phyloP scores from a whole-genome alignment of 2,888 invertebrate species.

The Melitaea athalia region DNA sequence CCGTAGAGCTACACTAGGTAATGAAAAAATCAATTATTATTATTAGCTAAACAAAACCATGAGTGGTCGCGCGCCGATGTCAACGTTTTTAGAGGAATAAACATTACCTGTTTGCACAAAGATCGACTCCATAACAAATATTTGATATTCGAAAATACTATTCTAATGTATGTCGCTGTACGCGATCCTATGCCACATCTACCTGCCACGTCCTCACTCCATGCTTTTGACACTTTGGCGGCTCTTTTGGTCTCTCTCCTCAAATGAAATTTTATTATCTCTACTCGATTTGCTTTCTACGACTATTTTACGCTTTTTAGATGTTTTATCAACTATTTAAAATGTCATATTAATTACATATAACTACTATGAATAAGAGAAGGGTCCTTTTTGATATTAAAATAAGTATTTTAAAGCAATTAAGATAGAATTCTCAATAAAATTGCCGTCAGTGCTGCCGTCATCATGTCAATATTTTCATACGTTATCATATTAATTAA shows the following conservation, averaged over 20 bases:
- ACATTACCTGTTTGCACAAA: constrained; percentile 77
- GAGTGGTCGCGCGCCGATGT: constrained; percentile 74
- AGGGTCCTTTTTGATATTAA: background rate
- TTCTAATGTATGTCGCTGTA: constrained; percentile 78
- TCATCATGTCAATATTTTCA: constrained; percentile 9
- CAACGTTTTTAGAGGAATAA: constrained; percentile 79
- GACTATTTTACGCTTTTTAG: background rate
- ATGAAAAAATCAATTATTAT: constrained; percentile 76
- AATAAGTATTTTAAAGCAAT: background rate
- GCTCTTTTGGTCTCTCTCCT: constrained; percentile 66
- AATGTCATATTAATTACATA: too few relatives aligned
- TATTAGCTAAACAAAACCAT: constrained; percentile 77
- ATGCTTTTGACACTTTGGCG: constrained; percentile 72
- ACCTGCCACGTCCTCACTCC: constrained; percentile 48
- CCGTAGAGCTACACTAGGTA: constrained; percentile 65
- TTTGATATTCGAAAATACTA: constrained; percentile 81
- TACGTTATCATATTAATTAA: constrained; percentile 46
- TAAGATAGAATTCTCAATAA: constrained; percentile 4
- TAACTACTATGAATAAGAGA: background rate
- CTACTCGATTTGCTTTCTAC: constrained; percentile 1
- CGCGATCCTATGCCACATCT: constrained; percentile 47
- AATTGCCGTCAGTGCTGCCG: background rate
- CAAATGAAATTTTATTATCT: constrained; percentile 6
- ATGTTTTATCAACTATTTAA: background rate
- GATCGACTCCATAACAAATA: constrained; percentile 79